These are phyloP conservation scores for Dyspetes luteomarginatus DNA, from an alignment of 2,888 invertebrate species.

Conservation along the genomic window DNA sequence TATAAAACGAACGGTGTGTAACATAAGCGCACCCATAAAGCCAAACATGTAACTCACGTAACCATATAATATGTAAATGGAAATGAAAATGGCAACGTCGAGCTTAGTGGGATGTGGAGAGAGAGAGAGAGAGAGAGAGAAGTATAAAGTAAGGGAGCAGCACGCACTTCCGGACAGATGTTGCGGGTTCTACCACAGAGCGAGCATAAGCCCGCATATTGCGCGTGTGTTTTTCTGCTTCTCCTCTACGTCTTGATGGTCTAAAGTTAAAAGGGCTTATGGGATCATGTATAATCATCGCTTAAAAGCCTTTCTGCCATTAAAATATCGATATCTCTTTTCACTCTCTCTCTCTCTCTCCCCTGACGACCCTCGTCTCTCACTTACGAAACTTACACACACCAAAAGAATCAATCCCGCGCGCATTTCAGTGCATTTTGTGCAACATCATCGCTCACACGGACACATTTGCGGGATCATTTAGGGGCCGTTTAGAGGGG, in stretches of 20 bases:
- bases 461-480: too few species aligned
- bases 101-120: conserved; percentile 13
- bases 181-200: conserved; percentile 67
- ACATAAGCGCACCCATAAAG: conserved; percentile 43
- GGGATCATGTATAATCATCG: too few species aligned
- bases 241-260: too few species aligned
- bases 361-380: conserved; percentile 34
- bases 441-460: conserved; percentile 24
- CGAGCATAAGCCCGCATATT: conserved; percentile 66
- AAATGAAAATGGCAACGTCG: conserved; percentile 68
- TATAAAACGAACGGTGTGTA: conserved; percentile 38
- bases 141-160: conserved; percentile 46
- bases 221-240: conserved; percentile 66
- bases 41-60: conserved; percentile 44
- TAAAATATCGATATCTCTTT: too few species aligned
- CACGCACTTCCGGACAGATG: conserved; percentile 79
- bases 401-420: conserved; percentile 5
- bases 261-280: too few species aligned
- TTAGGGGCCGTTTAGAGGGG: too few species aligned
- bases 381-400: conserved; percentile 1
- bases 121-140: conserved; percentile 38
- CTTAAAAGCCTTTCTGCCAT: too few species aligned
- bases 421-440: not conserved
- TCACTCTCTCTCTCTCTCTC: conserved; percentile 26
- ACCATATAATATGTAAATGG: conserved; percentile 66